Evolutionary conservation across 1,140 invertebrate species (phyloP), one percentile per base, ranked within the genome.

Genomic region (Leptopilina clavipes): DNA sequence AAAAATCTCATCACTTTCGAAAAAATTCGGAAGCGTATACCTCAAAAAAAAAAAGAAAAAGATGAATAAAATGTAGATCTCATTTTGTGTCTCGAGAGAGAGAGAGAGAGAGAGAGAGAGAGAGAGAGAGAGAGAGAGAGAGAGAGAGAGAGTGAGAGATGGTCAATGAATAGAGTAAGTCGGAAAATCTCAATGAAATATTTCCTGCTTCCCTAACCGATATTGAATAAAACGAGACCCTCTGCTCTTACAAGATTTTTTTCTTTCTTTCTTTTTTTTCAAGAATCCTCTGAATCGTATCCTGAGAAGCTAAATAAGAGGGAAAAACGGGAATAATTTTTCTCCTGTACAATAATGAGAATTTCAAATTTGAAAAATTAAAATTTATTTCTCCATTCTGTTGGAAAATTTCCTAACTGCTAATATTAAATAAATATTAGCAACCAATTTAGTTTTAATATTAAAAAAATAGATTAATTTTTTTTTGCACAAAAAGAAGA

Each of bases 61-160:
- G n/a, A 10, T 19, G 59, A 65, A n/a, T 65, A 31, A 65, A 65
- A 31, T 65, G 25, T n/a, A 65, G 59, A 65, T 25, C 59, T 31
- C 22, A 65, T 65, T 65, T 65, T 40, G 5, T 40, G 37, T 40
- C 37, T 40, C 37, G 3, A 5, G 37, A 52, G 14, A n/a, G 6
- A 7, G 14, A n/a, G 6, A 17, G 14, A n/a, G n/a, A n/a, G 3
- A 5, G 37, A 52, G 14, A n/a, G 6, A 7, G 14, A n/a, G 6
- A 17, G 14, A n/a, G n/a, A n/a, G 3, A 5, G 37, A 52, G 14
- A n/a, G 6, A 7, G 14, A n/a, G 6, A 17, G 14, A n/a, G n/a
- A n/a, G 3, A 5, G 37, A 52, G 14, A n/a, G 6, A 7, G 14
- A n/a, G 6, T 6, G 14, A n/a, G n/a, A 52, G 48, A n/a, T 31